Percentiles rank a stretch among this genome's conserved stretches.
Evolutionary conservation across 2,113 vertebrate species (phyloP).

Genomic region (Lonchura striata): DNA sequence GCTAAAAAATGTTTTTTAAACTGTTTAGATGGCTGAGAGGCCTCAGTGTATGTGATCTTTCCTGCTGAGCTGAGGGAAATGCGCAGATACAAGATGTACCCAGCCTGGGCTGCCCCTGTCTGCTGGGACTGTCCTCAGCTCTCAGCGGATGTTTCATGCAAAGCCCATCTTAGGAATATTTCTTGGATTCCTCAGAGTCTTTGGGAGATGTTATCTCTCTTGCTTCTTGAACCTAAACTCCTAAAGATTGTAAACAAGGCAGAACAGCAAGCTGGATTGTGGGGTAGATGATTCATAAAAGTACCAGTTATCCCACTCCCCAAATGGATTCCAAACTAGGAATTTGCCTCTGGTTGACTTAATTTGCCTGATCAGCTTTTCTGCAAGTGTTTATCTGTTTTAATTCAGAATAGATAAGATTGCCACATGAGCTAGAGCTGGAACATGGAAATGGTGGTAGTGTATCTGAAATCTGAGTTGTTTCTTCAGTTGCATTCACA

Average conservation of each 20-base stretch:
- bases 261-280: not conserved
- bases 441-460: not conserved
- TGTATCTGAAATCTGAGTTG: not conserved
- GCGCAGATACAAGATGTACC: not conserved
- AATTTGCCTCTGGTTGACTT: not conserved
- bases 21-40: constrained; percentile 35
- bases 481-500: not conserved
- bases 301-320: not conserved
- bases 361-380: not conserved
- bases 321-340: not conserved
- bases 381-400: not conserved
- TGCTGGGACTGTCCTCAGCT: not conserved
- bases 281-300: not conserved
- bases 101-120: not conserved
- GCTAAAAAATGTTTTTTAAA: constrained; percentile 15
- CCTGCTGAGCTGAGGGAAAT: not conserved
- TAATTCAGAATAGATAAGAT: not conserved
- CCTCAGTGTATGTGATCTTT: not conserved
- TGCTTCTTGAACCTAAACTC: not conserved
- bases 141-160: not conserved
- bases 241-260: not conserved
- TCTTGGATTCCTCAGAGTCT: not conserved
- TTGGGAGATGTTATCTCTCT: not conserved
- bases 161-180: not conserved
- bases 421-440: not conserved